These are phyloP conservation scores for Drosophila bocqueti DNA, from an alignment of 1,140 invertebrate species.

Conservation along the genomic window DNA sequence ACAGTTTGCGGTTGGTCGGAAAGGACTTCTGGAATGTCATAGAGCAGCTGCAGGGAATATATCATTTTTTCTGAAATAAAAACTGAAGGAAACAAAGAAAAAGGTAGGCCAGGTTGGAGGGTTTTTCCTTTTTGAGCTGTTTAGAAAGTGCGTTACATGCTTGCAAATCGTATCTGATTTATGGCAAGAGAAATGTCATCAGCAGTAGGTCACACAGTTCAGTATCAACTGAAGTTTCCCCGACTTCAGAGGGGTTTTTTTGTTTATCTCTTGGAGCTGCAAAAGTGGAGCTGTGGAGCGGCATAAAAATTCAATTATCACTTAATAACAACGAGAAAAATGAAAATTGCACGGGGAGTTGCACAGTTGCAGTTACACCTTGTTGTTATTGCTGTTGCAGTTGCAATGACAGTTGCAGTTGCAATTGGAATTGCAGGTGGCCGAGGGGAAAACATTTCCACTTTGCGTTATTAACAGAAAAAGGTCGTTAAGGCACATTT, in stretches of 20 bases:
- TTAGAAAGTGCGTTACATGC: conserved; percentile 79
- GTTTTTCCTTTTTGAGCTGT: conserved; percentile 56
- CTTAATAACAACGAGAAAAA: conserved; percentile 74
- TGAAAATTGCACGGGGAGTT: conserved; percentile 64
- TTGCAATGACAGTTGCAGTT: conserved; percentile 36
- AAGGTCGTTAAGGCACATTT: conserved; percentile 74
- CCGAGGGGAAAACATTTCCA: conserved; percentile 60
- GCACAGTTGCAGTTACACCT: conserved; percentile 42
- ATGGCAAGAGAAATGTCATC: conserved; percentile 45
- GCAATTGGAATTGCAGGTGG: conserved; percentile 29
- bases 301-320: conserved; percentile 83
- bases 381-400: conserved; percentile 35
- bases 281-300: conserved; percentile 34
- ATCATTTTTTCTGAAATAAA: conserved; percentile 38
- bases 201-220: conserved; percentile 43
- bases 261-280: neutral
- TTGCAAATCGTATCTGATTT: conserved; percentile 59
- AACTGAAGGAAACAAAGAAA: conserved; percentile 50
- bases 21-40: conserved; percentile 40
- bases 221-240: conserved; percentile 4
- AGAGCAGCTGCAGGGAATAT: conserved; percentile 63
- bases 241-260: neutral
- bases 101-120: conserved; percentile 27
- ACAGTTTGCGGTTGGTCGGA: conserved; percentile 69
- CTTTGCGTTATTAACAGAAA: conserved; percentile 78